A percentile compares a stretch with the other conserved stretches of the same genome.
phyloP scores from a whole-genome alignment of 2,797 vertebrate genomes.

The Sebastes steindachneri region DNA sequence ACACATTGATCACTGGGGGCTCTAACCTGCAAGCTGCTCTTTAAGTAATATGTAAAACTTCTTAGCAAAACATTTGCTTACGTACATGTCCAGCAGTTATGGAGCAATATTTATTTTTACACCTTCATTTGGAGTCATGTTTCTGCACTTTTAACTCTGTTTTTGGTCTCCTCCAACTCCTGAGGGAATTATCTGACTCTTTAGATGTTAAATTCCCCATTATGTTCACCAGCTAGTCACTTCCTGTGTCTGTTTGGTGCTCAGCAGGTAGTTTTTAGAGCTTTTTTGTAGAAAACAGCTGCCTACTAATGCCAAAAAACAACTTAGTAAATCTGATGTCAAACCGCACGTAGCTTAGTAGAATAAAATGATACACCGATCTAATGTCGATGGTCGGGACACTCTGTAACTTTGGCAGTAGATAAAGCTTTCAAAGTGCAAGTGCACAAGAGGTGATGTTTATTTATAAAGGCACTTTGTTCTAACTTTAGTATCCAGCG shows the following conservation, averaged over 20 bases:
- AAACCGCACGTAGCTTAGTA: neutral
- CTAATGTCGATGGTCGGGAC: slow-evolving; percentile 18
- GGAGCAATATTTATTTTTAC: neutral
- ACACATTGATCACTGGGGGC: neutral
- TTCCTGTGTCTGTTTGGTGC: neutral
- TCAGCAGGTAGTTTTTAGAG: neutral
- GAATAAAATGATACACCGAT: slow-evolving; percentile 6
- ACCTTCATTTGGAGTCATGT: neutral
- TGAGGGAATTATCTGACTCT: neutral
- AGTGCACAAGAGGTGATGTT: slow-evolving; percentile 31
- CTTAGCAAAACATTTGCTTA: neutral
- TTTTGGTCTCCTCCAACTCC: neutral
- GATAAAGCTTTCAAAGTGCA: slow-evolving; percentile 41
- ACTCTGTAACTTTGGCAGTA: slow-evolving; percentile 33
- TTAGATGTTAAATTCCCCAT: neutral
- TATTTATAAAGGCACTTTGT: slow-evolving; percentile 72
- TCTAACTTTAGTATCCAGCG: slow-evolving; percentile 60
- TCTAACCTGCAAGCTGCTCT: neutral
- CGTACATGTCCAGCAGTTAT: neutral
- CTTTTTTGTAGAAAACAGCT: neutral
- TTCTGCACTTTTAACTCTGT: neutral
- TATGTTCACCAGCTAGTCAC: neutral
- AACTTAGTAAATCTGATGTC: neutral
- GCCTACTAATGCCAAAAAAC: neutral
- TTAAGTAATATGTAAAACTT: neutral